These are phyloP conservation scores for Aurelia sp. DNA, from an alignment of 30 jellyfish, hydroid and myxozoan species.

Conservation along the genomic window DNA sequence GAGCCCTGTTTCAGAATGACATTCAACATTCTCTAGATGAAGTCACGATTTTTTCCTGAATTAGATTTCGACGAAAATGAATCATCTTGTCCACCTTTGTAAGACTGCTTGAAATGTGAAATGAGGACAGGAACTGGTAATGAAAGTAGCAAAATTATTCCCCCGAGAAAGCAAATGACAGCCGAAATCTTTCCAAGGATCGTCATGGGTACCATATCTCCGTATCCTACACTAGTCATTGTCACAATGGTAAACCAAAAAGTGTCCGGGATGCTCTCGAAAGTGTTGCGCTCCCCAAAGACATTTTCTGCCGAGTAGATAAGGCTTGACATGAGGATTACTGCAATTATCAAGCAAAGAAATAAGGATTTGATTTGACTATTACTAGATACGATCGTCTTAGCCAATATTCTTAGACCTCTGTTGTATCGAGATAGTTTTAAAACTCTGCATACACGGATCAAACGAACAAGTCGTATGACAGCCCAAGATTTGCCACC, in stretches of 20 bases:
- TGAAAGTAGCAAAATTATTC: slow-evolving; percentile 52
- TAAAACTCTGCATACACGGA: slow-evolving; percentile 51
- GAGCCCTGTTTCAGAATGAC: no score
- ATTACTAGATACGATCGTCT: slow-evolving; percentile 33
- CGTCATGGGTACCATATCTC: slow-evolving; percentile 71
- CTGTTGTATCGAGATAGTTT: slow-evolving; percentile 68
- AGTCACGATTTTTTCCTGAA: no score
- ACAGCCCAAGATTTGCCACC: slow-evolving; percentile 48
- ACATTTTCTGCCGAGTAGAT: slow-evolving; percentile 47
- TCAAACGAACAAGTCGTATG: slow-evolving; percentile 50
- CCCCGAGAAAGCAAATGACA: slow-evolving; percentile 42
- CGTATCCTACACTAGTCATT: slow-evolving; percentile 81
- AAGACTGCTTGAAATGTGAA: slow-evolving; percentile 45
- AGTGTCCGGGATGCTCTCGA: slow-evolving; percentile 66
- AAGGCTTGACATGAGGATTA: slow-evolving; percentile 49
- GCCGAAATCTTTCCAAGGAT: slow-evolving; percentile 55
- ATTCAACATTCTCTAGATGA: no score
- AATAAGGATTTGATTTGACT: slow-evolving; percentile 54
- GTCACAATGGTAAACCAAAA: slow-evolving; percentile 75
- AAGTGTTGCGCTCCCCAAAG: not conserved
- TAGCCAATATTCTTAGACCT: slow-evolving; percentile 64
- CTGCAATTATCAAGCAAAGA: slow-evolving; percentile 56
- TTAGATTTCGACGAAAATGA: no score
- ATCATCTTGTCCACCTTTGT: slow-evolving; percentile 18
- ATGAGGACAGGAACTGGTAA: slow-evolving; percentile 74